A percentile compares a stretch with the other conserved stretches of the same genome.
These are phyloP conservation scores for Microplitis mediator DNA, from an alignment of 1,140 invertebrate species.

Conservation along the genomic window DNA sequence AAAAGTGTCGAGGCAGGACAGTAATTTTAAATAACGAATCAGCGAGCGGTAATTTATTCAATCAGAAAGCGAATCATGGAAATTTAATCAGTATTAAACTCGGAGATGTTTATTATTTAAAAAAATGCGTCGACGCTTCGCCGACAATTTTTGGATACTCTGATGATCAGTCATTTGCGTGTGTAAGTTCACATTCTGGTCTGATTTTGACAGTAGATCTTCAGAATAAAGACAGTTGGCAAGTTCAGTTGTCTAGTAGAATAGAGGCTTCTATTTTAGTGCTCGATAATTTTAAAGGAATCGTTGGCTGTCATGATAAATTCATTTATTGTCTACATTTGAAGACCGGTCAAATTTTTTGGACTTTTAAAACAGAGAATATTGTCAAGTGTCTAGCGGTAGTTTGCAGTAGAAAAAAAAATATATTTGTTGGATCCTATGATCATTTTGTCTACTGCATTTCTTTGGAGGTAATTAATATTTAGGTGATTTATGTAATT, in stretches of 20 bases:
- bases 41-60: no score
- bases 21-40: not conserved
- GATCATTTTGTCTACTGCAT: constrained; percentile 70
- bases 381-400: constrained; percentile 73
- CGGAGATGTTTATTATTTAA: constrained; percentile 63
- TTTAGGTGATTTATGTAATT: not conserved
- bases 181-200: constrained; percentile 70
- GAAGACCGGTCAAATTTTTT: constrained; percentile 63
- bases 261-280: constrained; percentile 65
- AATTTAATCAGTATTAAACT: not conserved
- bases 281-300: constrained; percentile 45
- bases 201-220: constrained; percentile 63
- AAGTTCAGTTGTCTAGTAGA: constrained; percentile 59
- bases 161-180: constrained; percentile 30
- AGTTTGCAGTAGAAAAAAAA: constrained; percentile 46
- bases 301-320: constrained; percentile 70
- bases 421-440: constrained; percentile 72
- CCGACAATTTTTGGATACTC: constrained; percentile 64
- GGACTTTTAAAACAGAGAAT: constrained; percentile 67
- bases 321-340: constrained; percentile 68
- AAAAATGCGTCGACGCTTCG: constrained; percentile 76
- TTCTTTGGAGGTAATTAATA: constrained; percentile 60
- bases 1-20: not conserved
- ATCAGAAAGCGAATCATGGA: no score
- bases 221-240: constrained; percentile 48